Evolutionary conservation across 2,888 invertebrate species (phyloP).

Genomic region (Kuschelorhynchus macadamiae): DNA sequence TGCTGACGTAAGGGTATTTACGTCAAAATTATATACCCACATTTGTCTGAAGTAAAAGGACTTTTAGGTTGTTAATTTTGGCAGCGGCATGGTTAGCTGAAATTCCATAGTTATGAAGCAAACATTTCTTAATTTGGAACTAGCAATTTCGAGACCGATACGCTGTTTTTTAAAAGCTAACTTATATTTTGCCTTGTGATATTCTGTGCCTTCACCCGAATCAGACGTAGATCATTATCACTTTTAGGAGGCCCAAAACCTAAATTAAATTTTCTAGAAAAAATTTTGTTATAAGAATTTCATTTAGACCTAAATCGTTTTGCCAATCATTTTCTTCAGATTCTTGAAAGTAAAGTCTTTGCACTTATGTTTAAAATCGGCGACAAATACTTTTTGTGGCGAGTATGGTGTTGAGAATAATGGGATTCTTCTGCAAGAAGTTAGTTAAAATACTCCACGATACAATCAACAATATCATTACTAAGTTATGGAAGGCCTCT

Average conservation of each 20-base stretch:
- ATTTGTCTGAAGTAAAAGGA: conserved; percentile 53
- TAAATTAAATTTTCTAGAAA: conserved; percentile 32
- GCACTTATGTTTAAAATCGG: too few species aligned
- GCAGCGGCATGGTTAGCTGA: conserved; percentile 54
- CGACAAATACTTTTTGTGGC: too few species aligned
- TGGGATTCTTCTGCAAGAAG: too few species aligned
- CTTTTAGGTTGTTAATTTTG: conserved; percentile 50
- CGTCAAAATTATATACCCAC: conserved; percentile 53
- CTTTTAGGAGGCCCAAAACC: conserved; percentile 28
- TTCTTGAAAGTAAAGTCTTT: too few species aligned
- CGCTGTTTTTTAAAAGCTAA: conserved; percentile 37
- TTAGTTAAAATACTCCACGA: too few species aligned
- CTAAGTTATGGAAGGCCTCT: too few species aligned
- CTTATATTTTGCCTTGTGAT: conserved; percentile 33
- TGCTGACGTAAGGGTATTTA: conserved; percentile 35
- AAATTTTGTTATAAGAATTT: too few species aligned
- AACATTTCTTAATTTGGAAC: neutral
- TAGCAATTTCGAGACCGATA: conserved; percentile 9
- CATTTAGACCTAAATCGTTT: too few species aligned
- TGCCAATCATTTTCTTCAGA: too few species aligned
- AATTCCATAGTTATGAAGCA: conserved; percentile 51
- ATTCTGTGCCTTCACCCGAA: conserved; percentile 8
- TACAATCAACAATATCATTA: too few species aligned
- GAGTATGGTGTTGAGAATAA: too few species aligned
- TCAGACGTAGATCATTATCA: conserved; percentile 35